These are phyloP conservation scores for Pharmacophagus antenor DNA, from an alignment of 2,888 invertebrate genomes.

Conservation along the genomic window DNA sequence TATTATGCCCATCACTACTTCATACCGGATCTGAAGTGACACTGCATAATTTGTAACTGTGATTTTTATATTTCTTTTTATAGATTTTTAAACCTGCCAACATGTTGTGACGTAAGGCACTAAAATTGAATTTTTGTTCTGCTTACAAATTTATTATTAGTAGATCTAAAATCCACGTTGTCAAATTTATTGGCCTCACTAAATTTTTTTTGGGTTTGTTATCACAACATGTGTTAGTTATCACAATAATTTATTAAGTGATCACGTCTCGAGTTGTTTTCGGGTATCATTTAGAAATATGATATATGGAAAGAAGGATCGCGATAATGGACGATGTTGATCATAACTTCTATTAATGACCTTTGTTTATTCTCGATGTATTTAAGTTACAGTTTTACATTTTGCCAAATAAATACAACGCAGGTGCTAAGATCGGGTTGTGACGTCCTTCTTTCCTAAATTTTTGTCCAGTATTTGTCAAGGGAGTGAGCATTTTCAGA, in stretches of 20 bases:
- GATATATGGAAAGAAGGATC: slow-evolving; percentile 72
- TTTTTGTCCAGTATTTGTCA: slow-evolving; percentile 77
- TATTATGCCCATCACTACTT: slow-evolving; percentile 64
- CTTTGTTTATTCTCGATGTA: slow-evolving; percentile 17
- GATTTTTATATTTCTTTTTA: slow-evolving; percentile 77
- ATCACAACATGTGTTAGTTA: slow-evolving; percentile 58
- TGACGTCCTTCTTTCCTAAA: slow-evolving; percentile 76
- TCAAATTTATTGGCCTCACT: slow-evolving; percentile 46
- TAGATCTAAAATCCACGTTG: slow-evolving; percentile 47
- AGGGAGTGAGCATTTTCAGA: slow-evolving; percentile 70
- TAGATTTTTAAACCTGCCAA: slow-evolving; percentile 74
- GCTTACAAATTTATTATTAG: neutral
- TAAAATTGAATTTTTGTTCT: neutral
- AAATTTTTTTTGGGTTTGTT: slow-evolving; percentile 47
- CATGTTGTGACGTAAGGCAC: slow-evolving; percentile 68
- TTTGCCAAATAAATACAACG: slow-evolving; percentile 55
- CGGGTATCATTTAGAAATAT: slow-evolving; percentile 58
- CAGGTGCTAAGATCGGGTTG: slow-evolving; percentile 76
- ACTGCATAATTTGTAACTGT: slow-evolving; percentile 80
- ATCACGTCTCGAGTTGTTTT: slow-evolving; percentile 45
- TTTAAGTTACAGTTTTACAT: slow-evolving; percentile 44
- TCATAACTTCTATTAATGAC: neutral
- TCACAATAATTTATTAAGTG: slow-evolving; percentile 58
- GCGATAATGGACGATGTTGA: slow-evolving; percentile 38
- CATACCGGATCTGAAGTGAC: slow-evolving; percentile 75